phyloP scores from a whole-genome alignment of 2,888 invertebrate species.

The Epinotia bilunana region DNA sequence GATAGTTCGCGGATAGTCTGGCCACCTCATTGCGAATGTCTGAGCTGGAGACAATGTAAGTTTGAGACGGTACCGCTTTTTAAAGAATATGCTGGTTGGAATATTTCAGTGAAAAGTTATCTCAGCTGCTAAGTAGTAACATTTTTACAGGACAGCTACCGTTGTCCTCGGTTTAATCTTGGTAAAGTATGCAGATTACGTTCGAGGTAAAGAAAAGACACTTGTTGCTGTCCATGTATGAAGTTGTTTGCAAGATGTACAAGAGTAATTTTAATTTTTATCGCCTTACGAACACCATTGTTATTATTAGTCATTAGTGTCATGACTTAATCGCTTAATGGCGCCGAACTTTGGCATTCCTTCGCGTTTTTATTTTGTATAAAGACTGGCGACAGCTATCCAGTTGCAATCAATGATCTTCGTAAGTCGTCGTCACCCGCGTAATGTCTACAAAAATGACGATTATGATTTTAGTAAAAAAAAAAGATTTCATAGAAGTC shows the following conservation, averaged over 20 bases:
- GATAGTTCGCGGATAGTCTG: slow-evolving; percentile 40
- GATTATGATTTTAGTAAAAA: too few relatives aligned
- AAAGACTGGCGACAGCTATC: neutral
- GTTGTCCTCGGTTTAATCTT: slow-evolving; percentile 10
- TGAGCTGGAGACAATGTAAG: slow-evolving; percentile 37
- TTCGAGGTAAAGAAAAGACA: neutral
- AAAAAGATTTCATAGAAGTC: too few relatives aligned
- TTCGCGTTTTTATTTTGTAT: neutral
- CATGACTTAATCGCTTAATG: too few relatives aligned
- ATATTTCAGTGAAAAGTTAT: slow-evolving; percentile 13
- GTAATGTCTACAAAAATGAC: too few relatives aligned
- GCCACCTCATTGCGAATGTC: slow-evolving; percentile 40
- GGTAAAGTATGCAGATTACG: slow-evolving; percentile 12
- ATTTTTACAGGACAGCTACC: slow-evolving; percentile 12
- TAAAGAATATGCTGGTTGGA: slow-evolving; percentile 5
- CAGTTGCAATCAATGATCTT: neutral
- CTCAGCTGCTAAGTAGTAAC: neutral
- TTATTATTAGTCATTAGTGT: too few relatives aligned
- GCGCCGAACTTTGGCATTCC: neutral
- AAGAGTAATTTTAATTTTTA: neutral
- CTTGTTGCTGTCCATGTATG: neutral
- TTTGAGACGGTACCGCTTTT: slow-evolving; percentile 20
- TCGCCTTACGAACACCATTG: neutral
- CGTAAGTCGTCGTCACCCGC: too few relatives aligned
- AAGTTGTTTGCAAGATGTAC: neutral